A percentile compares a stretch with the other conserved stretches of the same genome.
Evolutionary conservation across 2,113 vertebrate species (phyloP).

Genomic region (Syngnathus typhle): DNA sequence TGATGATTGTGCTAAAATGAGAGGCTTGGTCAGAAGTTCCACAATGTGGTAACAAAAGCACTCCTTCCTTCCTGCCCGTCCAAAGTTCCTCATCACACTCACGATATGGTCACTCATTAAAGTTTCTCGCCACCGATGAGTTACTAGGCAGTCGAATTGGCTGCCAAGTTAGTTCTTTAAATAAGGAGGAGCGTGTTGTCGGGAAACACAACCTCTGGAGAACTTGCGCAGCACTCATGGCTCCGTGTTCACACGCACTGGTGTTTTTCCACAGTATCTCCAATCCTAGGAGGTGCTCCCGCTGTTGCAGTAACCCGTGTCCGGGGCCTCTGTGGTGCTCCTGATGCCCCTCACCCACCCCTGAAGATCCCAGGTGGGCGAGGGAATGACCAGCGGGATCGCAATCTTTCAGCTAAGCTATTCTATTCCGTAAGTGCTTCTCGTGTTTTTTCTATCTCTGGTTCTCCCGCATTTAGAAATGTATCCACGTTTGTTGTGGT

Average conservation of each 20-base stretch:
- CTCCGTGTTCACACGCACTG: conserved; percentile 18
- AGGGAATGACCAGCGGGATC: conserved; percentile 99
- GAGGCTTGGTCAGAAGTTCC: neutral
- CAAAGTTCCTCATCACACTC: neutral
- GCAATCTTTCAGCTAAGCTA: conserved; percentile 96
- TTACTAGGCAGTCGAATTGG: neutral
- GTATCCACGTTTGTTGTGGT: neutral
- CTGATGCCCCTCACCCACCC: conserved; percentile 99
- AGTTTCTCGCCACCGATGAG: neutral
- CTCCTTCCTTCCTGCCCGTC: neutral
- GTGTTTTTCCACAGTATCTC: conserved; percentile 19
- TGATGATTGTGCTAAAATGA: neutral
- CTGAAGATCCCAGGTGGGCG: conserved; percentile 99
- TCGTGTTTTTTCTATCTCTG: neutral
- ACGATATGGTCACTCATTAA: neutral
- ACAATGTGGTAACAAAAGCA: neutral
- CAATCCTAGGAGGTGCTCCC: conserved; percentile 81
- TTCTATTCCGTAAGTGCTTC: conserved; percentile 86
- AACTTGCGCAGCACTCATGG: conserved; percentile 13
- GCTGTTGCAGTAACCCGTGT: conserved; percentile 97
- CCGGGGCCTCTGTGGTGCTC: conserved; percentile 99
- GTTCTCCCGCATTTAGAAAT: no score
- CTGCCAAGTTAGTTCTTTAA: neutral
- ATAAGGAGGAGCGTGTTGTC: neutral
- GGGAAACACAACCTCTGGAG: neutral